A percentile compares a stretch with the other conserved stretches of the same genome.
phyloP scores from a whole-genome alignment of 2,888 invertebrate species.

The Crepidodera aurea region DNA sequence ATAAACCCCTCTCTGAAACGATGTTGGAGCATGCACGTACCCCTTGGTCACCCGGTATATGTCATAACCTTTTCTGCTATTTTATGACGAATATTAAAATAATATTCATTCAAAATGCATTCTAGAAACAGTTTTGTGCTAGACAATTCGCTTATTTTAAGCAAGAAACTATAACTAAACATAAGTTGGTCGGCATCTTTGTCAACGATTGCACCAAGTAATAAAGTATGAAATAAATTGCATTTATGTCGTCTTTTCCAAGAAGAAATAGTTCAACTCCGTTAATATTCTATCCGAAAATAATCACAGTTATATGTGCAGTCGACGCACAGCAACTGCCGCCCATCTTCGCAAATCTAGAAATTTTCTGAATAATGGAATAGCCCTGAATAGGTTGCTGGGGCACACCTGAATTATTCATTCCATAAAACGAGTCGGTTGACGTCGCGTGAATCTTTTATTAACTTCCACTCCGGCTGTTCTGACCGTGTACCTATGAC shows the following conservation, averaged over 20 bases:
- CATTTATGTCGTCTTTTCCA: conserved; percentile 3
- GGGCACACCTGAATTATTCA: conserved; percentile 34
- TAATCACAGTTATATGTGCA: conserved; percentile 28
- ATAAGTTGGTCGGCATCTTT: neutral
- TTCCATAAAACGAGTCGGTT: conserved; percentile 26
- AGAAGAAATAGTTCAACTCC: conserved; percentile 14
- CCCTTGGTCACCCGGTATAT: too few relatives aligned
- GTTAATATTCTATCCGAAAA: conserved; percentile 32
- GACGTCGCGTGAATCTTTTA: conserved; percentile 31
- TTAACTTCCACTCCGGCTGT: conserved; percentile 23
- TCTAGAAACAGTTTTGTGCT: too few relatives aligned
- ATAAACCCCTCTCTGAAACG: too few relatives aligned
- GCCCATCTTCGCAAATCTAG: conserved; percentile 21
- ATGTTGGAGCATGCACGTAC: too few relatives aligned
- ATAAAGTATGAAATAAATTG: neutral
- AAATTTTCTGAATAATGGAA: conserved; percentile 33
- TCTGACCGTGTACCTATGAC: neutral
- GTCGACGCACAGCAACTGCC: neutral
- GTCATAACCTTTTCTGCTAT: too few relatives aligned
- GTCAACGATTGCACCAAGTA: neutral
- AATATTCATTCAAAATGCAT: too few relatives aligned
- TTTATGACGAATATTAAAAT: too few relatives aligned
- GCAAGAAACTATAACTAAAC: too few relatives aligned
- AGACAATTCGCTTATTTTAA: too few relatives aligned
- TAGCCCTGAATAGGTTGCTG: conserved; percentile 32